A percentile compares a stretch with the other conserved stretches of the same genome.
These are phyloP conservation scores for Odobenus rosmarus DNA, from an alignment of 2,113 vertebrate genomes.

Conservation along the genomic window DNA sequence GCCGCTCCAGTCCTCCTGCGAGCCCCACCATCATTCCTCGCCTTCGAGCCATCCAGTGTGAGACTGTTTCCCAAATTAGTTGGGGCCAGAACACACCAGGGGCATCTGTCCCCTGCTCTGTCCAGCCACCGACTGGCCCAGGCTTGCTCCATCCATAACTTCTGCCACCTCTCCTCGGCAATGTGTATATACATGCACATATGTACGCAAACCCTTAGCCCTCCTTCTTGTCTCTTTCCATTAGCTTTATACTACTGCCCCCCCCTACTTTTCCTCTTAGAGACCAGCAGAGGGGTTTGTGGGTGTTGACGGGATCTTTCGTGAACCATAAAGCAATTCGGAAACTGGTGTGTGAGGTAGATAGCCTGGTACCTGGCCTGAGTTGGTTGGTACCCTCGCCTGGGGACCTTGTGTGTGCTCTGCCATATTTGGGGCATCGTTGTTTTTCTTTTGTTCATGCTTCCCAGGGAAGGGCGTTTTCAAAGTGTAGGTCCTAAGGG, in stretches of 20 bases:
- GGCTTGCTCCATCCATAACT: constrained; percentile 61
- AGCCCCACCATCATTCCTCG: constrained; percentile 96
- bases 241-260: not conserved
- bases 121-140: constrained; percentile 42
- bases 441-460: not conserved
- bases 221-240: not conserved
- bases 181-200: constrained; percentile 9
- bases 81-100: constrained; percentile 61
- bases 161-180: constrained; percentile 36
- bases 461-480: not conserved
- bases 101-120: constrained; percentile 49
- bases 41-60: constrained; percentile 97
- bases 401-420: not conserved
- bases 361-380: not conserved
- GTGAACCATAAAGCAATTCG: not conserved
- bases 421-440: not conserved
- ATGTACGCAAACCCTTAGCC: not conserved
- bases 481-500: not conserved
- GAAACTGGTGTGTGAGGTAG: not conserved
- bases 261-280: not conserved
- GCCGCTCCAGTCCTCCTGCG: constrained; percentile 93
- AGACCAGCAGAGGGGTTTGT: not conserved
- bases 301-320: not conserved
- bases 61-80: constrained; percentile 79
- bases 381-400: not conserved